Evolutionary conservation across 2,113 vertebrate genomes (phyloP), one percentile per base, ranked within the genome.

Genomic region (Hippocampus barbouri): DNA sequence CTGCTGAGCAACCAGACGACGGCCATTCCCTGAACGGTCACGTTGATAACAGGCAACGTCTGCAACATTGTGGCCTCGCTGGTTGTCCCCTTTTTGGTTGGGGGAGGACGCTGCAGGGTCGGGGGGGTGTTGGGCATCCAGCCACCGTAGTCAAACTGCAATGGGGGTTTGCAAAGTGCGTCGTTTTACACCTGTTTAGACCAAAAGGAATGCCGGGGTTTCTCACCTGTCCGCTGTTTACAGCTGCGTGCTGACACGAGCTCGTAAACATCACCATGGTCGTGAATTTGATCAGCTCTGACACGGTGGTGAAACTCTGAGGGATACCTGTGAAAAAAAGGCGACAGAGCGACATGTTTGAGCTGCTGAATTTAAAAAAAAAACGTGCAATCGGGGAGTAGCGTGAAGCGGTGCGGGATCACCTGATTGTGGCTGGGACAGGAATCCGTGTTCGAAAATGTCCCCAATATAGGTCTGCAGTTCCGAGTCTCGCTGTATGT

Each of bases 401-500:
- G 7, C 20, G 3, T 34, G 12, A 11, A 57, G 8, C n/a, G 12
- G 12, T 45, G 43, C 12, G 10, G 11, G 23, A 23, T 66, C 41
- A 66, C 94, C 94, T 87, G 89, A 84, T 59, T 53, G 16, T 41
- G 70, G 51, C 0, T 89, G 77, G 30, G 85, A 86, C n/a, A 94
- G 86, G 11, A 94, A 91, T 1, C 92, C 93, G 25, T 93, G 84
- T 49, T 88, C 83, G 79, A 90, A 94, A 87, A 95, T 94, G 69
- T 94, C 94, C 7, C 64, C 63, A 57, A 93, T 88, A 94, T 93
- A 95, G 21, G 66, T 87, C 78, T 94, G 94, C 47, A 94, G 76
- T 78, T 95, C 93, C 0, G 64, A 14, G 83, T 95, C 94, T 8
- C 81, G 20, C 66, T 70, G 47, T 34, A 92, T 83, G 1, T 85